Base-by-base conservation (phyloP, 2,888 invertebrate genomes). In the Caenorhabditis sp. region DNA sequence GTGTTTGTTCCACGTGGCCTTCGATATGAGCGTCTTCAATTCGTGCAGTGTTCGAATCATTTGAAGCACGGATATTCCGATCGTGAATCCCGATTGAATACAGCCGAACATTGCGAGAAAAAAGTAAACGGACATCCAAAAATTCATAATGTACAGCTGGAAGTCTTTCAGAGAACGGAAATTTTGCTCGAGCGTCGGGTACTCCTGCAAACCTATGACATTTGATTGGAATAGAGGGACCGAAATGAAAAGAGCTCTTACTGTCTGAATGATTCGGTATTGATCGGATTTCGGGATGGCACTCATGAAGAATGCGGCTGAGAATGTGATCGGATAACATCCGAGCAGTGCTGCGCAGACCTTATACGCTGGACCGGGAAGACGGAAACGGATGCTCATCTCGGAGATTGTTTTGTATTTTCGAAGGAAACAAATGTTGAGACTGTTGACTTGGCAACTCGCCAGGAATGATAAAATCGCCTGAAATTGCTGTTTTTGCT, bases 61-160 rank as follows among this genome's bases (percentile, higher is more conserved):
- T 41, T 63, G 63, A 15, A 63, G 24, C 4, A 63, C 63, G 0
- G 63, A 63, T 15, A 63, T 15, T 7, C 63, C 63, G 30, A 63
- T 63, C 2, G 63, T 63, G 1, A n/a, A 15, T 35, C 63, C 63
- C 6, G 63, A 63, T 35, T 63, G 63, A 24, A 63, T 45, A 35
- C 63, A 63, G 22, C 63, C 63, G 20, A 63, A 53, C 43, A 63
- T 63, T n/a, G 63, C 63, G 9, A 63, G 45, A 20, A 53, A 63
- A 30, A 63, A 63, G 20, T 63, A 63, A 4, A 45, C 53, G 2
- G 63, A 63, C 53, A 53, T 63, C 63, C 63, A 63, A 26, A 53
- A 53, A 27, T 63, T 63, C 63, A 63, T 63, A 0, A 63, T 15
- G 43, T 63, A 63, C n/a, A 63, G 24, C 26, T 63, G 63, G 26